Conservation (phyloP, 2,888 invertebrate species). For the Sturmia bella region DNA sequence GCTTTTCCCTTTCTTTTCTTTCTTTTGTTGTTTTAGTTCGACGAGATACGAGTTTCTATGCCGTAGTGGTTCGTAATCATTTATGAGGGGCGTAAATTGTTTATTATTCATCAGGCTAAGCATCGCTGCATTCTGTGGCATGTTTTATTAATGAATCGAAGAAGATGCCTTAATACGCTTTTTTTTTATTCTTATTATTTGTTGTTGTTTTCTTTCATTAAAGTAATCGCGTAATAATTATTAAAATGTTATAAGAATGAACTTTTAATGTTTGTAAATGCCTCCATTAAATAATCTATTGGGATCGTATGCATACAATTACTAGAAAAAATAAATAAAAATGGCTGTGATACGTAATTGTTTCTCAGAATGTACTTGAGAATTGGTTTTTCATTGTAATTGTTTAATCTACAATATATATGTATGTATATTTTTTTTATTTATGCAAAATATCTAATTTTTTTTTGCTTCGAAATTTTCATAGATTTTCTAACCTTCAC, state of each 20-base stretch:
- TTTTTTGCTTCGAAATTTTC: too few species aligned
- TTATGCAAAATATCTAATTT: too few species aligned
- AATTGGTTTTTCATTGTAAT: too few species aligned
- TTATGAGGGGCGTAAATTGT: conserved; percentile 61
- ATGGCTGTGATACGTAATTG: too few species aligned
- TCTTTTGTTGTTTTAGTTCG: neutral
- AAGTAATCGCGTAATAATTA: conserved; percentile 64
- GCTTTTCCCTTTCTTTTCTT: conserved; percentile 35
- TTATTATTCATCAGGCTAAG: conserved; percentile 17
- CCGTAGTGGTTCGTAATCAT: conserved; percentile 24
- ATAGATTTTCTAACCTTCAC: too few species aligned
- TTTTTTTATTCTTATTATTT: conserved; percentile 13
- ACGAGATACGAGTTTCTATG: neutral
- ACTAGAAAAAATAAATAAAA: too few species aligned
- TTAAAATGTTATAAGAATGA: conserved; percentile 50
- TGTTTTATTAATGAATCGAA: conserved; percentile 49
- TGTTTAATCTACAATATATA: too few species aligned
- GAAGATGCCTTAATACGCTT: neutral
- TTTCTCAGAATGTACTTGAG: too few species aligned
- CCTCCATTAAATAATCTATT: conserved; percentile 34
- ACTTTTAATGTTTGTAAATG: conserved; percentile 22
- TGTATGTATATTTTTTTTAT: too few species aligned
- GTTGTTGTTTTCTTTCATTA: conserved; percentile 32
- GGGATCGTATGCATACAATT: too few species aligned
- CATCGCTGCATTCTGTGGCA: conserved; percentile 42